These are phyloP conservation scores for Scyliorhinus canicula DNA, from an alignment of 2,797 vertebrate genomes.

Conservation along the genomic window DNA sequence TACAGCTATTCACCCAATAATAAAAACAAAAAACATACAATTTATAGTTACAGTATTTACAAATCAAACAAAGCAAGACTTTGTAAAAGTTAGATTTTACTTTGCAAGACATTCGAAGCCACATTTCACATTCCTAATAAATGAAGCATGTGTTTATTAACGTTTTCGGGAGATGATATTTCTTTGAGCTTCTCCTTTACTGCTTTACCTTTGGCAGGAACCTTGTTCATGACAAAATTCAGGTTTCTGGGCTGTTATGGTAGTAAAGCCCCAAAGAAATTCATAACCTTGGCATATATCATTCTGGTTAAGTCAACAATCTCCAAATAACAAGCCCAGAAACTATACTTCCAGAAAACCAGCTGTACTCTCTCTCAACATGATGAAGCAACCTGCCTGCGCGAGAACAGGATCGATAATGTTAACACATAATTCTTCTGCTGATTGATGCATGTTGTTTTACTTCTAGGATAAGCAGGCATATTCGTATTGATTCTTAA, in stretches of 20 bases:
- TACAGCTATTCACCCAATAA: not conserved
- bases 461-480: not conserved
- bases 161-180: not conserved
- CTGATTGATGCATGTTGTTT: not conserved
- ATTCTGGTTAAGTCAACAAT: not conserved
- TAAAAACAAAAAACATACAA: conserved; percentile 2
- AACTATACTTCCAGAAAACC: not conserved
- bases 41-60: not conserved
- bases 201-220: not conserved
- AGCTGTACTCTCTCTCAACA: not conserved
- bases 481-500: not conserved
- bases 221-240: not conserved
- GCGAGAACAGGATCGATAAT: not conserved
- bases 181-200: not conserved
- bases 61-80: not conserved
- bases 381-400: not conserved
- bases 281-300: too few species aligned
- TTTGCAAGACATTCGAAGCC: not conserved
- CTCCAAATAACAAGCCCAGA: not conserved
- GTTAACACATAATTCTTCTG: not conserved
- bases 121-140: not conserved
- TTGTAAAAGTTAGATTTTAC: not conserved
- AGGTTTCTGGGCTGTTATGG: not conserved
- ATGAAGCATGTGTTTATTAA: too few species aligned
- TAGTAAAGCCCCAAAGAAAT: not conserved